These are phyloP conservation scores for Pogonognathellus flavescens DNA, from an alignment of 1,140 invertebrate genomes.

Conservation along the genomic window DNA sequence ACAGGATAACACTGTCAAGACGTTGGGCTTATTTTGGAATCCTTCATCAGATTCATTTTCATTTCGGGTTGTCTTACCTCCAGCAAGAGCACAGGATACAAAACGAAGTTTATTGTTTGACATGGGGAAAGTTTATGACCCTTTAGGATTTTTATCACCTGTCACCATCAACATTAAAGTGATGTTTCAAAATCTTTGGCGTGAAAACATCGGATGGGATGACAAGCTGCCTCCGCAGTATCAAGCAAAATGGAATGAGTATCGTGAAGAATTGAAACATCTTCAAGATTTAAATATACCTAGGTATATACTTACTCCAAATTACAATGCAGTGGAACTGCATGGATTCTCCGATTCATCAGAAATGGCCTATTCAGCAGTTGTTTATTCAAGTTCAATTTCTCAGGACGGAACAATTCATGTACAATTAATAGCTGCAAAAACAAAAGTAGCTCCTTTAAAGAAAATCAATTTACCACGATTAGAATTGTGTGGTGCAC, in stretches of 20 bases:
- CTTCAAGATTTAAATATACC: background rate
- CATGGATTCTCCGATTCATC: constrained; percentile 25
- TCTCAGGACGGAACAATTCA: constrained; percentile 53
- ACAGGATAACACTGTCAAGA: constrained; percentile 66
- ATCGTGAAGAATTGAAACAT: background rate
- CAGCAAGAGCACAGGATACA: background rate
- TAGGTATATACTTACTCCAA: background rate
- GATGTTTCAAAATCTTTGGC: constrained; percentile 69
- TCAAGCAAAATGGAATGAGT: background rate
- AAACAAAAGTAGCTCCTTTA: constrained; percentile 66
- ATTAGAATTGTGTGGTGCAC: constrained; percentile 67
- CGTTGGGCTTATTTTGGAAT: constrained; percentile 68
- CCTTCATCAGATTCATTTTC: constrained; percentile 65
- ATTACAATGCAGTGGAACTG: background rate
- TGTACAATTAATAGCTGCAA: constrained; percentile 62
- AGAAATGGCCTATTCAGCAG: constrained; percentile 39
- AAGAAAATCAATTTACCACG: constrained; percentile 63
- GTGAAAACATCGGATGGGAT: background rate
- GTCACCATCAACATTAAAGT: constrained; percentile 67
- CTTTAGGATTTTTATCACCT: constrained; percentile 57
- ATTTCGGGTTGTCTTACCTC: background rate
- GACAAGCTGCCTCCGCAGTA: background rate
- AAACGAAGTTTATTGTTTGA: constrained; percentile 49
- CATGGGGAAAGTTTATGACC: constrained; percentile 43
- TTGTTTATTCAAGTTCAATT: background rate